phyloP scores from a whole-genome alignment of 2,888 invertebrate genomes.

The Punctoribates punctum region DNA sequence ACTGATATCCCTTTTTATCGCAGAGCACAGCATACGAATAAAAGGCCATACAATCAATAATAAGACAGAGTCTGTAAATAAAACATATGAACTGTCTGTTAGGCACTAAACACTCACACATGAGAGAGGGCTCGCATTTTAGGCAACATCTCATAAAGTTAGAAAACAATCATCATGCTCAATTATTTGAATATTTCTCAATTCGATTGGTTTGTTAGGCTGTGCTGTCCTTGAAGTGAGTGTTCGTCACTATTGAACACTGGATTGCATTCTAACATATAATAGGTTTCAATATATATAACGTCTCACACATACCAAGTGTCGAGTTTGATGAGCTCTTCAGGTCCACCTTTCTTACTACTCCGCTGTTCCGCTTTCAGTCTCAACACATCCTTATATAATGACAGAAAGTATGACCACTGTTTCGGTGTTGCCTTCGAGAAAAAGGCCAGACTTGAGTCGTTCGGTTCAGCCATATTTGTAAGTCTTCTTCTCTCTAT shows the following conservation, averaged over 20 bases:
- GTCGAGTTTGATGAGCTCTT: conserved; percentile 89
- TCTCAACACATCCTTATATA: conserved; percentile 85
- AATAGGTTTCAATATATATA: conserved; percentile 38
- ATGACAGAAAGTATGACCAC: conserved; percentile 79
- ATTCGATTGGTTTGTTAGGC: neutral
- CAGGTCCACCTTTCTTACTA: conserved; percentile 73
- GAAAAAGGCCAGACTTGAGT: conserved; percentile 65
- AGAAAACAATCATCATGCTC: neutral
- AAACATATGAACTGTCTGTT: neutral
- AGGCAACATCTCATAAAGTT: neutral
- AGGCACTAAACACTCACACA: conserved; percentile 2
- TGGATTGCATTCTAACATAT: no score
- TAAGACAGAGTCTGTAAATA: conserved; percentile 6
- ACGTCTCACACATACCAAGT: conserved; percentile 75
- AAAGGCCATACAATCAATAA: conserved; percentile 22
- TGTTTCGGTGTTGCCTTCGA: conserved; percentile 76
- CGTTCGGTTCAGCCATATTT: conserved; percentile 48
- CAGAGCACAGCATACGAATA: neutral
- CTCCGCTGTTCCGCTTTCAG: conserved; percentile 77
- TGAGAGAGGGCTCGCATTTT: conserved; percentile 12
- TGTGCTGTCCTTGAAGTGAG: conserved; percentile 8
- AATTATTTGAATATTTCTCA: neutral
- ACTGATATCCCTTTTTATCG: neutral
- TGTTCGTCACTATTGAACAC: no score
- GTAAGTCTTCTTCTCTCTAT: neutral